A percentile compares a stretch with the other conserved stretches of the same genome.
phyloP scores from a whole-genome alignment of 2,113 vertebrate species.

The Cyanistes caeruleus region DNA sequence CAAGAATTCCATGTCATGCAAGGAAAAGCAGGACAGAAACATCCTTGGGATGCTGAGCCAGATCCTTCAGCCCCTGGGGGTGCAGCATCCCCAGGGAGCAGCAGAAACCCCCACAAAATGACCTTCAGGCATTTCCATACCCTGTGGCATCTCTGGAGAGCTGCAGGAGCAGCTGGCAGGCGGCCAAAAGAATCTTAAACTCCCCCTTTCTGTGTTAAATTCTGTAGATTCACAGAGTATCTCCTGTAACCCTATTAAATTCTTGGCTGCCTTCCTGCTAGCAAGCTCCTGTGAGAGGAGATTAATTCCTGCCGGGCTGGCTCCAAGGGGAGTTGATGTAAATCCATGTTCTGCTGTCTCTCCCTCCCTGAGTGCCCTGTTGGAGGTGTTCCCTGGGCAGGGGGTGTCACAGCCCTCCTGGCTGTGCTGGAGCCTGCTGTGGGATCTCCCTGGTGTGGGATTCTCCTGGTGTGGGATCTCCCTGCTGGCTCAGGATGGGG shows the following conservation, averaged over 20 bases:
- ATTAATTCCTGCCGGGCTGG: background rate
- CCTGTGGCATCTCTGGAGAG: accelerated
- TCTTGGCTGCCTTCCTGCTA: background rate
- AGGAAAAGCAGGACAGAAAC: background rate
- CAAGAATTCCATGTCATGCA: accelerated
- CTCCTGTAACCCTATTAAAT: background rate
- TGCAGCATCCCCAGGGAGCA: background rate
- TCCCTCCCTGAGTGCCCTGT: background rate
- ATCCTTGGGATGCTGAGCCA: accelerated
- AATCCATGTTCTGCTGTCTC: accelerated
- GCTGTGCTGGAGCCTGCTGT: too few relatives aligned
- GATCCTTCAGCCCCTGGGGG: background rate
- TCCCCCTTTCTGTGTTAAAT: too few relatives aligned
- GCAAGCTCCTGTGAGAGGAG: background rate
- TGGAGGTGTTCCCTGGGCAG: accelerated
- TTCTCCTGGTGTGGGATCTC: too few relatives aligned
- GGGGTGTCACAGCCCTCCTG: background rate
- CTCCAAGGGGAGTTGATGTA: accelerated
- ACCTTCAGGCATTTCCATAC: background rate
- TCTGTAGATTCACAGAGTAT: background rate
- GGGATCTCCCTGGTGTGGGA: background rate
- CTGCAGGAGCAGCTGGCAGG: background rate
- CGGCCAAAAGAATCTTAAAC: background rate
- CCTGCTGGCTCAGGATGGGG: accelerated
- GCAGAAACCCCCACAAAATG: background rate